Conservation (phyloP, 2,888 invertebrate genomes). For the Sympetrum striolatum region DNA sequence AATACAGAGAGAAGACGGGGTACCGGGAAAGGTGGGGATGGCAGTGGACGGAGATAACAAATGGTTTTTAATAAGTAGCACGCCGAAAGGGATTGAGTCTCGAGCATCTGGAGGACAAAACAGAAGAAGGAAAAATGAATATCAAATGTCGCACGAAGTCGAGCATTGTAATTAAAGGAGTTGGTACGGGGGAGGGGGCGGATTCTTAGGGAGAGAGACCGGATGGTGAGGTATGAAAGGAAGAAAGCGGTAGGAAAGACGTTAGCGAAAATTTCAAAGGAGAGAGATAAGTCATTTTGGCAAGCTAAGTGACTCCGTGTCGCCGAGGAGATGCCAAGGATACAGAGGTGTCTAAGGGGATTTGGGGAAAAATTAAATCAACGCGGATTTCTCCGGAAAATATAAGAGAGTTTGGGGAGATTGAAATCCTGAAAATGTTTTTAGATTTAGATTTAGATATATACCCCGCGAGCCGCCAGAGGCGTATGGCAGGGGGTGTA, state of each 20-base stretch:
- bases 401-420: not conserved
- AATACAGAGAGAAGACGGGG: not conserved
- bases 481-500: too few relatives aligned
- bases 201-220: not conserved
- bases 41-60: not conserved
- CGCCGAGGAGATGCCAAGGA: not conserved
- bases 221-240: too few relatives aligned
- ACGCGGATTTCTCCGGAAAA: not conserved
- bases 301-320: not conserved
- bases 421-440: too few relatives aligned
- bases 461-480: too few relatives aligned
- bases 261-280: not conserved
- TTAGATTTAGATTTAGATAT: too few relatives aligned
- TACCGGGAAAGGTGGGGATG: not conserved
- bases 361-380: not conserved
- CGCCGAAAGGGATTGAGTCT: not conserved
- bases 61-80: not conserved
- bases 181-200: not conserved
- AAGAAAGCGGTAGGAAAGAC: not conserved
- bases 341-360: not conserved
- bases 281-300: not conserved
- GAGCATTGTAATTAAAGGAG: not conserved
- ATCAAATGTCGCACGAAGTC: not conserved
- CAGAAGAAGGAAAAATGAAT: not conserved
- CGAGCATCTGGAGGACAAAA: not conserved